phyloP scores from a whole-genome alignment of 2,113 vertebrate species.

The Hoplias malabaricus region DNA sequence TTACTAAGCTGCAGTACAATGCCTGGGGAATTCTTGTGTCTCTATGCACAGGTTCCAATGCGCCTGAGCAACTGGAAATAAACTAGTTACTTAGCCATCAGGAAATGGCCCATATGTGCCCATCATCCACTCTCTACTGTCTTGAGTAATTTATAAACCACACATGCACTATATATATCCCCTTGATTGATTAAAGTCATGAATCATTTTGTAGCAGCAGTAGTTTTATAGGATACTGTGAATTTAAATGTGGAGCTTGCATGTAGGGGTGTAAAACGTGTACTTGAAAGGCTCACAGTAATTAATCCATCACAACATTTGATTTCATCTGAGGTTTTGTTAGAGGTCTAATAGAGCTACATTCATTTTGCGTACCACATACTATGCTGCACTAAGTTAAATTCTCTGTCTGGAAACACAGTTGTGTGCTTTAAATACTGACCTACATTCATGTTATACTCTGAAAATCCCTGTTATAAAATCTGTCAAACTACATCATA shows the following conservation, averaged over 20 bases:
- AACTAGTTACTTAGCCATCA: conserved; percentile 50
- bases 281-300: too few species aligned
- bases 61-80: conserved; percentile 46
- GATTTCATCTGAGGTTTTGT: too few species aligned
- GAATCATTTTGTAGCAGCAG: not conserved
- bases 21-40: conserved; percentile 65
- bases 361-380: too few species aligned
- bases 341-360: too few species aligned
- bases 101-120: conserved; percentile 36
- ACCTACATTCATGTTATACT: too few species aligned
- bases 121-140: not conserved
- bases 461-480: too few species aligned
- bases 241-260: not conserved
- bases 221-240: not conserved
- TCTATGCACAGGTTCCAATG: conserved; percentile 53
- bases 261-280: not conserved
- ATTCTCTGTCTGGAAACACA: too few species aligned
- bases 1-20: conserved; percentile 70
- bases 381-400: too few species aligned
- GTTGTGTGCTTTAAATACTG: too few species aligned
- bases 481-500: too few species aligned
- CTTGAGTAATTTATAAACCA: conserved; percentile 1
- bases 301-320: too few species aligned
- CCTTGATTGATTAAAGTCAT: not conserved
- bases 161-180: not conserved